Percentiles rank a stretch among this genome's conserved stretches.
Conservation (phyloP, 2,113 vertebrate genomes). For the Pituophis catenifer region DNA sequence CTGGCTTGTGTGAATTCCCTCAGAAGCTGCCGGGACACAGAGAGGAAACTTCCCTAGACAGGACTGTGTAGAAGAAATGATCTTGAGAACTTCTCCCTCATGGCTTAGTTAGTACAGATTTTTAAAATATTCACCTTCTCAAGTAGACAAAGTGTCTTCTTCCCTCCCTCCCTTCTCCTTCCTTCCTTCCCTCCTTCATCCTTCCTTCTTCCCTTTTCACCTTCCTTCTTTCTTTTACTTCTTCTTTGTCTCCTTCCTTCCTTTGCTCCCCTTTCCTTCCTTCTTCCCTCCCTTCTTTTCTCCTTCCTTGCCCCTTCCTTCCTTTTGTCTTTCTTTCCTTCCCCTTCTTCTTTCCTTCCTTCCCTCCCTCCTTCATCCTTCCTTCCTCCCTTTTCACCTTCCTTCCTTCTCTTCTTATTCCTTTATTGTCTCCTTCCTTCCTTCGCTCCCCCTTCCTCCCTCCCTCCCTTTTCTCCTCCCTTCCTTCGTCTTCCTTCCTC, state of each 20-base stretch:
- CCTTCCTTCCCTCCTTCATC: no score
- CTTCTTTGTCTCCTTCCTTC: not conserved
- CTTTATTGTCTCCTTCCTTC: not conserved
- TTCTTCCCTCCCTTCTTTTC: no score
- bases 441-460: accelerated
- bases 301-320: no score
- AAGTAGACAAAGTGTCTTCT: not conserved
- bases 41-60: not conserved
- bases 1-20: not conserved
- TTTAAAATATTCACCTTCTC: not conserved
- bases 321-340: not conserved
- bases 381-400: not conserved
- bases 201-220: not conserved
- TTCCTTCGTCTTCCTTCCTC: not conserved
- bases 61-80: not conserved
- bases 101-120: not conserved
- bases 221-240: no score
- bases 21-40: not conserved
- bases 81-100: not conserved
- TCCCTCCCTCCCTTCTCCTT: not conserved
- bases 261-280: no score
- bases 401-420: no score
- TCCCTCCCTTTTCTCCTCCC: no score
- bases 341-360: not conserved
- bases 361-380: no score